phyloP scores from a whole-genome alignment of 2,113 vertebrate species.

The Gymnogyps californianus region DNA sequence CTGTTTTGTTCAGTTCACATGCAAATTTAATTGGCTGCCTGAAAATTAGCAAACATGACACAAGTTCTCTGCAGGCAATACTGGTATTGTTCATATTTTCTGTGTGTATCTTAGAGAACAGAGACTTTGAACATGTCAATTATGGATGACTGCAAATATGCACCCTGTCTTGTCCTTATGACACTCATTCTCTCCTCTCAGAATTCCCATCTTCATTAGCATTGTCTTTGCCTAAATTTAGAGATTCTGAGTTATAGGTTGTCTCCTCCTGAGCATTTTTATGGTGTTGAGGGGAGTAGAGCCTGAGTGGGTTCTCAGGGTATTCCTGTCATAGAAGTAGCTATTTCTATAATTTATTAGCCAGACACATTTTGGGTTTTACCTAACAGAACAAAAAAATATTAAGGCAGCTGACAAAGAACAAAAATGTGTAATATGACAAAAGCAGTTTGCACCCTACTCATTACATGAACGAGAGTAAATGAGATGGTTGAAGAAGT shows the following conservation, averaged over 20 bases:
- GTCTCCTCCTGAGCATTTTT: background rate
- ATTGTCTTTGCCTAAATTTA: background rate
- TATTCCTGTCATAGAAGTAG: background rate
- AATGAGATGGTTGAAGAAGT: background rate
- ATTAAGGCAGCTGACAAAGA: background rate
- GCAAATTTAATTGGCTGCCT: background rate
- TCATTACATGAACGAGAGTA: background rate
- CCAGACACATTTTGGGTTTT: background rate
- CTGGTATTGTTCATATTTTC: background rate
- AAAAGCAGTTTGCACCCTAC: background rate
- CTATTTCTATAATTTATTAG: background rate
- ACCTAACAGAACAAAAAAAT: background rate
- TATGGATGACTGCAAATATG: background rate
- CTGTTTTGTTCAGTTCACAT: background rate
- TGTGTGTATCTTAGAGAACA: background rate
- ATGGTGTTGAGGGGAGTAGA: background rate
- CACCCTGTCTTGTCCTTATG: background rate
- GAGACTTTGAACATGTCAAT: rapidly evolving
- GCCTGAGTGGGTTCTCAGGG: background rate
- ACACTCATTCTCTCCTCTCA: background rate
- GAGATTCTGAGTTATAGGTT: background rate
- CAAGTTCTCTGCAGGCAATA: background rate
- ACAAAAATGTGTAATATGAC: background rate
- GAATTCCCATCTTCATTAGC: background rate
- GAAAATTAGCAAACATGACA: background rate